A percentile compares a stretch with the other conserved stretches of the same genome.
Conservation (phyloP, 1,140 invertebrate species). For the Harlomillsia oculata region DNA sequence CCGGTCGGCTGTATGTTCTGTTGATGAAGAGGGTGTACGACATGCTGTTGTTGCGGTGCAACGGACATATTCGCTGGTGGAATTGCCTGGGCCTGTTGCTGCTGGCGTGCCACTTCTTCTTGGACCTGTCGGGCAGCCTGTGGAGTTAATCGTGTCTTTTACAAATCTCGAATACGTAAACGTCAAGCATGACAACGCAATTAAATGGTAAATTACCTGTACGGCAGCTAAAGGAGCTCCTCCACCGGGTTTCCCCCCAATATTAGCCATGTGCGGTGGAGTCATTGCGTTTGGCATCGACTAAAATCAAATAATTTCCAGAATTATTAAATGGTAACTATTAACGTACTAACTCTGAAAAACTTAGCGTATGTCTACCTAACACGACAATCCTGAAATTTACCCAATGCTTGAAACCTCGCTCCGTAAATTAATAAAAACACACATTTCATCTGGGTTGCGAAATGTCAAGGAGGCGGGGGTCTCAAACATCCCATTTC, state of each 20-base stretch:
- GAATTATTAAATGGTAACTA: background rate
- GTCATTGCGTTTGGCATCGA: slow-evolving; percentile 13
- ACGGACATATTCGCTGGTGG: slow-evolving; percentile 15
- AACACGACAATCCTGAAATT: no score
- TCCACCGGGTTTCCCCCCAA: slow-evolving; percentile 33
- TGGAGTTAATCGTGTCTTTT: background rate
- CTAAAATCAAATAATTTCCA: slow-evolving; percentile 4
- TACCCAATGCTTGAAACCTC: no score
- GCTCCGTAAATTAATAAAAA: no score
- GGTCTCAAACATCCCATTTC: no score
- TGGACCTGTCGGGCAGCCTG: slow-evolving; percentile 33
- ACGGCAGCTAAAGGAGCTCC: slow-evolving; percentile 33
- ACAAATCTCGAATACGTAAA: background rate
- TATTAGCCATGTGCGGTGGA: slow-evolving; percentile 4
- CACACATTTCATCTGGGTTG: no score
- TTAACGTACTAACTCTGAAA: background rate
- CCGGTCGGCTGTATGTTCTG: slow-evolving; percentile 17
- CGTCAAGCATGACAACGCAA: background rate
- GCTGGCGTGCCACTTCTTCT: slow-evolving; percentile 34
- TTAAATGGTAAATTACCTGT: slow-evolving; percentile 21
- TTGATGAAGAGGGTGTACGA: slow-evolving; percentile 12
- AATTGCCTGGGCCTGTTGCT: slow-evolving; percentile 25
- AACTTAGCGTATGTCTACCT: background rate
- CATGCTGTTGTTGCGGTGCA: slow-evolving; percentile 17
- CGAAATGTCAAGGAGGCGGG: no score